phyloP scores from a whole-genome alignment of 2,113 vertebrate species.

The Haliaeetus leucogaster region DNA sequence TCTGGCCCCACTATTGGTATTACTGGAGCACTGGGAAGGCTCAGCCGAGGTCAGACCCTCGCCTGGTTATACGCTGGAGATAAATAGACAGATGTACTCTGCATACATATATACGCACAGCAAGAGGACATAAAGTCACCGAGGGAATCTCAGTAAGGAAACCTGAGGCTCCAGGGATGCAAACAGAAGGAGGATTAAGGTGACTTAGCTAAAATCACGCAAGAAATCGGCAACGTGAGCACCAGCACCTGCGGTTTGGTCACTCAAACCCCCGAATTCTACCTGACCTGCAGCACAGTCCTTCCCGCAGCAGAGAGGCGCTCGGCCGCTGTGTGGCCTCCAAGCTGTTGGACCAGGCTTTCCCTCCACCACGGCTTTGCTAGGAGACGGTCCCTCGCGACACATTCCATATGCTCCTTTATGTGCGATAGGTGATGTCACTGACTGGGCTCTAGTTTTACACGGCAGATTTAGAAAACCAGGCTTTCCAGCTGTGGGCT shows the following conservation, averaged over 20 bases:
- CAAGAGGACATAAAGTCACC: background rate
- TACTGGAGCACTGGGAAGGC: background rate
- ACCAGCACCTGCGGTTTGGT: too few species aligned
- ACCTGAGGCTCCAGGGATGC: background rate
- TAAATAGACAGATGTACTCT: too few species aligned
- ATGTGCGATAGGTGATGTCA: background rate
- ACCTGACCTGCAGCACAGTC: background rate
- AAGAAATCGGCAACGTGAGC: background rate
- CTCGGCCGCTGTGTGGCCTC: background rate
- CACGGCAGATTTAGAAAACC: background rate
- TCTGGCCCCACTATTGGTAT: rapidly evolving
- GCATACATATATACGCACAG: rapidly evolving
- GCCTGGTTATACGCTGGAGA: background rate
- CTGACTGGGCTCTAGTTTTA: background rate
- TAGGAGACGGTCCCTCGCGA: rapidly evolving
- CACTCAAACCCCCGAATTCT: rapidly evolving
- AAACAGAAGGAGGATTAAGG: background rate
- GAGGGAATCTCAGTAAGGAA: background rate
- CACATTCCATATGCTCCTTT: background rate
- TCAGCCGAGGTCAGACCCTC: background rate
- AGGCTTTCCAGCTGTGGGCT: background rate
- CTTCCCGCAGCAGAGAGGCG: background rate
- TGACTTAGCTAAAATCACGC: background rate
- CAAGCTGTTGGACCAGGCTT: background rate
- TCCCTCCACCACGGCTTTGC: background rate